phyloP scores from a whole-genome alignment of 2,113 vertebrate species.

The Microtus montanus region DNA sequence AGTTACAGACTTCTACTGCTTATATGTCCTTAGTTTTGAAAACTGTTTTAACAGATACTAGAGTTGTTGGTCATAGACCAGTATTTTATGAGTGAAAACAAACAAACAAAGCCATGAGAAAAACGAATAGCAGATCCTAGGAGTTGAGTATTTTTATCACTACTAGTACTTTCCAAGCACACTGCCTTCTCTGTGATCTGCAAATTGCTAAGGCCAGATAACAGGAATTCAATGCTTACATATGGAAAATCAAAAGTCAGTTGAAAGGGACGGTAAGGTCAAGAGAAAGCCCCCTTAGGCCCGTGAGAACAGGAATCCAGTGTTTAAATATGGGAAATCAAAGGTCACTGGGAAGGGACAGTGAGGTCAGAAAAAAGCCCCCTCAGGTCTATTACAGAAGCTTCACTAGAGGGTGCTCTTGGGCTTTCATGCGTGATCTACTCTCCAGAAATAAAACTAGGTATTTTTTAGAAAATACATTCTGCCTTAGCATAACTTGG shows the following conservation, averaged over 20 bases:
- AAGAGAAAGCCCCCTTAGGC: constrained; percentile 57
- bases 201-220: constrained; percentile 21
- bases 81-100: constrained; percentile 33
- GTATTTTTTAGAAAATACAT: background rate
- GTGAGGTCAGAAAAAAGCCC: constrained; percentile 60
- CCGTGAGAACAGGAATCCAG: background rate
- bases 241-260: constrained; percentile 48
- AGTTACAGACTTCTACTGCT: background rate
- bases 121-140: background rate
- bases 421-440: constrained; percentile 66
- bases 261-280: constrained; percentile 33
- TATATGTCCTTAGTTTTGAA: background rate
- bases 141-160: background rate
- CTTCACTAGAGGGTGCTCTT: constrained; percentile 82
- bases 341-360: constrained; percentile 58
- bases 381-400: constrained; percentile 60
- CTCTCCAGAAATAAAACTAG: constrained; percentile 29
- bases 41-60: constrained; percentile 7
- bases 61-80: background rate
- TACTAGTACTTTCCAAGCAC: constrained; percentile 1
- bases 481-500: background rate
- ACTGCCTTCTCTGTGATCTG: constrained; percentile 11
- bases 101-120: constrained; percentile 13
- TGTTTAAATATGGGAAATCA: background rate
- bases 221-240: background rate